Evolutionary conservation across 2,113 vertebrate genomes (phyloP).

Genomic region (Cercopithecus mona): DNA sequence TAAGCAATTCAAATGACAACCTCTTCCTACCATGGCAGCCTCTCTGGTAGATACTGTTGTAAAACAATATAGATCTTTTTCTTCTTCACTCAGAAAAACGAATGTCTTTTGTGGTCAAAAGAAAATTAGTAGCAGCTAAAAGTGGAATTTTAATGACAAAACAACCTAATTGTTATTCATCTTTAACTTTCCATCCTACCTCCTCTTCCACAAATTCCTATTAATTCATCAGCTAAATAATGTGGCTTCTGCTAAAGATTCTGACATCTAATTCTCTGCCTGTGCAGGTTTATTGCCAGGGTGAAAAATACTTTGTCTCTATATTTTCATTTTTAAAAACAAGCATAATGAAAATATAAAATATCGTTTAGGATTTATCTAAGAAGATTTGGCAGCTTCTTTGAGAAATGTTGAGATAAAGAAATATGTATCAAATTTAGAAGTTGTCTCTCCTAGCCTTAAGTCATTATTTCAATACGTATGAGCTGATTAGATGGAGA

Average conservation of each 20-base stretch:
- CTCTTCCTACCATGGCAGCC: not conserved
- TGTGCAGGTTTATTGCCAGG: slow-evolving; percentile 63
- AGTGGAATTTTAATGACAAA: slow-evolving; percentile 71
- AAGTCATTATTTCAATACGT: slow-evolving; percentile 42
- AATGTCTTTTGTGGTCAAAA: slow-evolving; percentile 63
- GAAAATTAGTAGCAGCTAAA: slow-evolving; percentile 69
- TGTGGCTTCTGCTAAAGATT: slow-evolving; percentile 39
- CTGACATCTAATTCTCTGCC: slow-evolving; percentile 71
- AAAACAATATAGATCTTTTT: slow-evolving; percentile 51
- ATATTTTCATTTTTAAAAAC: slow-evolving; percentile 66
- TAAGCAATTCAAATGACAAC: not conserved
- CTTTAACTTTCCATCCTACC: slow-evolving; percentile 65
- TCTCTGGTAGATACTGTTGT: slow-evolving; percentile 10
- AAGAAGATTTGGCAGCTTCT: slow-evolving; percentile 45
- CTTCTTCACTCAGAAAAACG: slow-evolving; percentile 54
- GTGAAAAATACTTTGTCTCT: slow-evolving; percentile 67
- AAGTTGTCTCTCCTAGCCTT: not conserved
- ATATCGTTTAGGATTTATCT: slow-evolving; percentile 64
- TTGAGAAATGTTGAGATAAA: slow-evolving; percentile 49
- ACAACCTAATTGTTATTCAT: slow-evolving; percentile 69
- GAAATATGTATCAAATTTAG: slow-evolving; percentile 55
- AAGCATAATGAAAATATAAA: slow-evolving; percentile 73
- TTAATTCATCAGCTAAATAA: slow-evolving; percentile 73
- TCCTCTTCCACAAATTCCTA: slow-evolving; percentile 51
- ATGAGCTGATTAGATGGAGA: not conserved